phyloP scores from a whole-genome alignment of 2,113 vertebrate genomes.

The Brevimyrus niger region DNA sequence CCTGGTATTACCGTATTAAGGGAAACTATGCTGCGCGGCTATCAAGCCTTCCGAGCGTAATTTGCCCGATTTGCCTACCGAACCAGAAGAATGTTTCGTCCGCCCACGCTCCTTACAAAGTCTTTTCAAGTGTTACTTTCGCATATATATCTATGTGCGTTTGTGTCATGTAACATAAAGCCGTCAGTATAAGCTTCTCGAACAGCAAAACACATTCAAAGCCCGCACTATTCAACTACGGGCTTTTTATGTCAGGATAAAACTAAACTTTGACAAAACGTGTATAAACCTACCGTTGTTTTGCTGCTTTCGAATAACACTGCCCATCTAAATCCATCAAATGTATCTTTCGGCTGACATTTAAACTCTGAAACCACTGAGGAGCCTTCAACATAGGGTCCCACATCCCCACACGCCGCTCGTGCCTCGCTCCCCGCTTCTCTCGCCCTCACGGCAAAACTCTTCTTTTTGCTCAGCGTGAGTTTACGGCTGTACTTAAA shows the following conservation, averaged over 20 bases:
- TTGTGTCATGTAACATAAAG: neutral
- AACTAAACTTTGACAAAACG: neutral
- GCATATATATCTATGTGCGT: neutral
- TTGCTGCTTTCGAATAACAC: neutral
- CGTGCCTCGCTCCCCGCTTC: neutral
- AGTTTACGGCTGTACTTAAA: constrained; percentile 9
- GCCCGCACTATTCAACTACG: neutral
- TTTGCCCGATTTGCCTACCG: neutral
- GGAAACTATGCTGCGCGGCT: neutral
- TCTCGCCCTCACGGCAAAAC: neutral
- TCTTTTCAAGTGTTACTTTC: neutral
- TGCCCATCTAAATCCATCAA: neutral
- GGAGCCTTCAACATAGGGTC: neutral
- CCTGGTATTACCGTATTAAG: neutral
- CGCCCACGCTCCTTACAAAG: neutral
- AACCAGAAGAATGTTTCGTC: neutral
- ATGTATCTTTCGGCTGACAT: neutral
- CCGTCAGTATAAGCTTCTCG: neutral
- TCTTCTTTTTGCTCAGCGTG: neutral
- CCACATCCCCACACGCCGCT: neutral
- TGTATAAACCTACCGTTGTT: neutral
- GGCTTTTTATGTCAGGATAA: neutral
- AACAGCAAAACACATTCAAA: neutral
- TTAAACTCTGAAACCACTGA: neutral
- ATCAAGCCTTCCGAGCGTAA: neutral